Evolutionary conservation across 92 coral and sea anemone genomes (phyloP), one percentile per base, ranked within the genome.

Genomic region (Ricordea florida): DNA sequence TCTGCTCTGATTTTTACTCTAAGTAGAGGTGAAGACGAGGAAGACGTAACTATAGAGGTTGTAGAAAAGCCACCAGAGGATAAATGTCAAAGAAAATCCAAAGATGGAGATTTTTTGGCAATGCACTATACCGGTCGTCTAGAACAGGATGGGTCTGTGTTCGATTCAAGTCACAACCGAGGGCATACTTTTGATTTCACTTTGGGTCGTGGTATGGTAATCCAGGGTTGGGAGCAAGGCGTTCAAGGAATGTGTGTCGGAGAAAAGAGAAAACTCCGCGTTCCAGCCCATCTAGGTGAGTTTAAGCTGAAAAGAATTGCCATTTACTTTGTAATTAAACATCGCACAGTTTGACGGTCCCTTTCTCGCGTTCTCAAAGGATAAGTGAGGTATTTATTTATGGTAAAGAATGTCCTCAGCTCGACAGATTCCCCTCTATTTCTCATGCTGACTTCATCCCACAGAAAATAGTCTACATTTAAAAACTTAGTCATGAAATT

Each of bases 191-290:
- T 96, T 53, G 99, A 96, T 31, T 96, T 96, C 64, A 96, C 97
- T 18, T 76, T 96, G 23, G 99, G 99, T 10, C 79, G 80, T 67
- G 97, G 99, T 10, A 82, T 79, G 90, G 99, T 96, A 26, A 96
- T 96, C 52, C 84, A 89, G 73, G 99, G 99, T 2, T 96, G 97
- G 97, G 99, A 96, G 42, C 74, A 88, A 65, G 99, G 99, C 14
- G 96, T 96, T 16, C 55, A 88, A 57, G 97, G 85, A 68, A 96
- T 96, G 99, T 96, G 99, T 46, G 85, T 86, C 35, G 99, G 99
- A n/a, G 99, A 96, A 57, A 72, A 76, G 45, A 81, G 99, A 66
- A 93, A 92, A 45, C 93, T 96, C 5, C 80, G 82, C 1, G 91
- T 96, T 23, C 99, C 99, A 17, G 84, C 99, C 45, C 94, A 91